Percentiles rank a stretch among this genome's conserved stretches.
phyloP scores from a whole-genome alignment of 2,113 vertebrate species.

The Ariopsis seemanni region DNA sequence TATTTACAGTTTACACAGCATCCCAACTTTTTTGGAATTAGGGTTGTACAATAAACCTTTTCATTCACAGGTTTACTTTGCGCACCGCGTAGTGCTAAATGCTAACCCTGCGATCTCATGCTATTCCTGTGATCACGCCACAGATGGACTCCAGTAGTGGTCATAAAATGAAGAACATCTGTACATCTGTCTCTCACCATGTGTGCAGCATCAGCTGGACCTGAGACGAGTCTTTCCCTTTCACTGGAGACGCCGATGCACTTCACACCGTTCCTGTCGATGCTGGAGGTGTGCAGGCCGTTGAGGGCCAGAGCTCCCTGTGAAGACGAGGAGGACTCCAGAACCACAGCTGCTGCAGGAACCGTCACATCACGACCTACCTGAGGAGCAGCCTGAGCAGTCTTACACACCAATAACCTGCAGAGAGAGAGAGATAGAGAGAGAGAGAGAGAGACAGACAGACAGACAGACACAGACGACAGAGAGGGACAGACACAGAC shows the following conservation, averaged over 20 bases:
- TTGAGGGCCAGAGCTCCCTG: conserved; percentile 74
- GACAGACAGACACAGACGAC: neutral
- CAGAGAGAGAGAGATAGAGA: conserved; percentile 37
- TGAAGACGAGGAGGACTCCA: conserved; percentile 69
- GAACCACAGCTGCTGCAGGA: conserved; percentile 51
- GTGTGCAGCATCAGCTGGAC: conserved; percentile 63
- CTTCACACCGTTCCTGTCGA: conserved; percentile 66
- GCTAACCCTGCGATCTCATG: neutral
- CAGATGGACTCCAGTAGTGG: neutral
- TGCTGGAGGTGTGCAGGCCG: conserved; percentile 50
- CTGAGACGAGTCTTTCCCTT: conserved; percentile 84
- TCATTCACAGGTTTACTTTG: neutral
- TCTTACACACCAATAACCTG: conserved; percentile 91
- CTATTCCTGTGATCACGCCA: neutral
- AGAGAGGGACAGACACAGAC: neutral
- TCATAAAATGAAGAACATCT: neutral
- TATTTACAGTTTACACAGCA: too few species aligned
- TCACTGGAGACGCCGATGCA: conserved; percentile 79
- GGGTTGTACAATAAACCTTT: neutral
- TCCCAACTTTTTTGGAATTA: too few species aligned
- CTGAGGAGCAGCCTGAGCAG: conserved; percentile 84
- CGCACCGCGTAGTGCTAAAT: neutral
- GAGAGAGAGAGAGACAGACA: neutral
- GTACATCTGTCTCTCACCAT: conserved; percentile 69
- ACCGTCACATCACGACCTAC: conserved; percentile 63